Percentiles rank a stretch among this genome's conserved stretches.
phyloP scores from a whole-genome alignment of 2,888 invertebrate genomes.

The Machimus rusticus region DNA sequence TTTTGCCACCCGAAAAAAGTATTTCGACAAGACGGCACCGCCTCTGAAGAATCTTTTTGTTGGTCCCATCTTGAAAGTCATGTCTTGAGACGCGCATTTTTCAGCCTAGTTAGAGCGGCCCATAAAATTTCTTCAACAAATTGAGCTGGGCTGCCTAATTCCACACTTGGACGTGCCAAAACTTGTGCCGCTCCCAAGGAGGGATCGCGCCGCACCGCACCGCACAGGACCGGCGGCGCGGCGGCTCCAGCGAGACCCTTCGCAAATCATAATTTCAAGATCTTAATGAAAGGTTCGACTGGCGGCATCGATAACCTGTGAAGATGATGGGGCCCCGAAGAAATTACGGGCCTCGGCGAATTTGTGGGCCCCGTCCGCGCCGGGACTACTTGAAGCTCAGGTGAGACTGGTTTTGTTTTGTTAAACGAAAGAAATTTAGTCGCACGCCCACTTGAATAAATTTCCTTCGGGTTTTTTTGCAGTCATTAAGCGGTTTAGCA shows the following conservation, averaged over 20 bases:
- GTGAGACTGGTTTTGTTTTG: slow-evolving; percentile 41
- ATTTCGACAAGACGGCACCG: slow-evolving; percentile 21
- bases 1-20: slow-evolving; percentile 21
- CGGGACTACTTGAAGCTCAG: slow-evolving; percentile 16
- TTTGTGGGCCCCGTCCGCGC: background rate
- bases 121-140: slow-evolving; percentile 8
- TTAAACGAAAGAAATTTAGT: slow-evolving; percentile 40
- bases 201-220: background rate
- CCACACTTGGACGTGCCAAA: slow-evolving; percentile 36
- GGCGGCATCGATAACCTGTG: slow-evolving; percentile 41
- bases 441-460: slow-evolving; percentile 39
- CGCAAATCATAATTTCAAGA: slow-evolving; percentile 37
- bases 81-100: background rate
- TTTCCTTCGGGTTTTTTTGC: slow-evolving; percentile 12
- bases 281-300: slow-evolving; percentile 43
- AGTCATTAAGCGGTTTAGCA: slow-evolving; percentile 21
- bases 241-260: background rate
- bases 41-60: background rate
- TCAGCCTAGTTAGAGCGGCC: background rate
- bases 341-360: background rate
- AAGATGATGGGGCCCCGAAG: slow-evolving; percentile 30
- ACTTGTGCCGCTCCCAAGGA: slow-evolving; percentile 18
- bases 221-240: background rate
- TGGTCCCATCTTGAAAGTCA: background rate
- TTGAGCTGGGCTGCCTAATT: slow-evolving; percentile 22